Evolutionary conservation across 2,888 invertebrate genomes (phyloP).

Genomic region (Apamea crenata): DNA sequence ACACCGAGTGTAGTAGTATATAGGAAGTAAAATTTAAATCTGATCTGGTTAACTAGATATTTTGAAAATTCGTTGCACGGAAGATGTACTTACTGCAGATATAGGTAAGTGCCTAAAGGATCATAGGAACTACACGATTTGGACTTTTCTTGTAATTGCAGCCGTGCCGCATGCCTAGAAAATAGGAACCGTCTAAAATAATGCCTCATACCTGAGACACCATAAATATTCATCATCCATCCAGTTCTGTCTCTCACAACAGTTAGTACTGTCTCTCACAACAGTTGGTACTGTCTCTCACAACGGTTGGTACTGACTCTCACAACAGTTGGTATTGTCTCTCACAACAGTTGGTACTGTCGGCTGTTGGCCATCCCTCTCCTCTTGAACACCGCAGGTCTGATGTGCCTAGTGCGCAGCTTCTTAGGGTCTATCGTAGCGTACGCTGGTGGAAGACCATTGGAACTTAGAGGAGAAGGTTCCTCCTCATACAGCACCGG

Average conservation of each 20-base stretch:
- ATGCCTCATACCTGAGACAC: neutral
- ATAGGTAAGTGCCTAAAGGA: neutral
- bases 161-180: neutral
- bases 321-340: slow-evolving; percentile 55
- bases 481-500: slow-evolving; percentile 47
- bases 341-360: slow-evolving; percentile 59
- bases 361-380: slow-evolving; percentile 38
- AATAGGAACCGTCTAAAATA: neutral
- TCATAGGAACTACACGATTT: neutral
- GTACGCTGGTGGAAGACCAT: slow-evolving; percentile 69
- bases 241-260: slow-evolving; percentile 37
- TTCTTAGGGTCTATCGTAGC: slow-evolving; percentile 78
- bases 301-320: slow-evolving; percentile 59
- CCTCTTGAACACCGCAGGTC: slow-evolving; percentile 71
- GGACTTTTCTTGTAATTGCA: neutral
- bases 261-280: slow-evolving; percentile 58
- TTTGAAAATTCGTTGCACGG: neutral
- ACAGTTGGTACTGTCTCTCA: slow-evolving; percentile 56
- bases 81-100: neutral
- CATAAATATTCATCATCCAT: neutral
- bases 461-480: slow-evolving; percentile 45
- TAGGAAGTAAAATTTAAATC: neutral
- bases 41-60: neutral
- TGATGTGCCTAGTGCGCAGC: slow-evolving; percentile 69
- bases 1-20: neutral